These are phyloP conservation scores for Sialis fuliginosa DNA, from an alignment of 2,888 invertebrate species.

Conservation along the genomic window DNA sequence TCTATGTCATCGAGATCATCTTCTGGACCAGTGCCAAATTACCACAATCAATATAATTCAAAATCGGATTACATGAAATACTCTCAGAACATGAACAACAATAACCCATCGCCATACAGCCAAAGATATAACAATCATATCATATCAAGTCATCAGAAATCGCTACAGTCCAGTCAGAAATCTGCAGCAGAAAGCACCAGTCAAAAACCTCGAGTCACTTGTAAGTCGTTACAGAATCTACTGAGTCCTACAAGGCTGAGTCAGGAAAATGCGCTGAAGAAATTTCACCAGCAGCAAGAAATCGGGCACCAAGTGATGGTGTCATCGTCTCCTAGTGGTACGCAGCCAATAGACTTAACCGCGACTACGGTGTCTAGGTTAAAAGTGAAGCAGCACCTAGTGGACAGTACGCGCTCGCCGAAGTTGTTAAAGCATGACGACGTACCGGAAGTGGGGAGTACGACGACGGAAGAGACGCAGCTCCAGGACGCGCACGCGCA, in stretches of 20 bases:
- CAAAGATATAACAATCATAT: constrained; percentile 26
- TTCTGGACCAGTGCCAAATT: constrained; percentile 4
- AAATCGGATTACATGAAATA: constrained; percentile 5
- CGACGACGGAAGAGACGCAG: constrained; percentile 30
- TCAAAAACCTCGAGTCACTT: constrained; percentile 12
- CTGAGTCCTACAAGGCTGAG: constrained; percentile 28
- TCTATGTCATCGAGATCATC: constrained; percentile 6
- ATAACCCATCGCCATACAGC: constrained; percentile 1
- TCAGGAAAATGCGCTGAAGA: constrained; percentile 6
- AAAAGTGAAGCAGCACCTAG: constrained; percentile 28
- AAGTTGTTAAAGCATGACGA: constrained; percentile 27
- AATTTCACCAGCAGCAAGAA: background rate
- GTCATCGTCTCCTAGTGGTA: constrained; percentile 5
- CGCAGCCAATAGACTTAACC: constrained; percentile 25
- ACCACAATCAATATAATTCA: constrained; percentile 2
- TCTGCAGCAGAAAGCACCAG: constrained; percentile 10
- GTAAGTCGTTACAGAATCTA: constrained; percentile 40
- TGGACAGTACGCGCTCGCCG: constrained; percentile 23
- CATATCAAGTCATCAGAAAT: constrained; percentile 38
- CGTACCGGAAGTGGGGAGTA: constrained; percentile 43
- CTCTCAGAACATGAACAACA: constrained; percentile 2
- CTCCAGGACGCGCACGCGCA: constrained; percentile 36
- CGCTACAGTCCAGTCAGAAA: constrained; percentile 3
- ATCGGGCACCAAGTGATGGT: constrained; percentile 1
- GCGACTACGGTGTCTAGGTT: constrained; percentile 16